Evolutionary conservation across 2,113 vertebrate genomes (phyloP).

Genomic region (Sapayoa aenigma): DNA sequence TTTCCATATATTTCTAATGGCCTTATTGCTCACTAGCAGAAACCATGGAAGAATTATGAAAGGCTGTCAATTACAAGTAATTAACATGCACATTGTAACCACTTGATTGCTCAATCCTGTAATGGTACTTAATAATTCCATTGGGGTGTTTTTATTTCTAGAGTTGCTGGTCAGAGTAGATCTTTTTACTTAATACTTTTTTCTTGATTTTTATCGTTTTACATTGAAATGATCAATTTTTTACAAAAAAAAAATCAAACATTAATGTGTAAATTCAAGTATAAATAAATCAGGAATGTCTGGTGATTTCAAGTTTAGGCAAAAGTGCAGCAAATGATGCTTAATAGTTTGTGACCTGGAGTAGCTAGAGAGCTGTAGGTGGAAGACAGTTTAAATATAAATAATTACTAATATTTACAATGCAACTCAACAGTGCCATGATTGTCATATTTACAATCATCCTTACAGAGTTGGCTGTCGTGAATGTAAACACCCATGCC

Average conservation of each 20-base stretch:
- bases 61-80: background rate
- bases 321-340: background rate
- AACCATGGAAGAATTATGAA: background rate
- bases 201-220: background rate
- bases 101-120: background rate
- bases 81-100: background rate
- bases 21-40: background rate
- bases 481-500: background rate
- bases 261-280: background rate
- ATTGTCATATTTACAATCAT: conserved; percentile 26
- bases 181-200: background rate
- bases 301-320: background rate
- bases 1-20: background rate
- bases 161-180: background rate
- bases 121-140: background rate
- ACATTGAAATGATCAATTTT: background rate
- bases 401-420: conserved; percentile 13
- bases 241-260: background rate
- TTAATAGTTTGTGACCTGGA: background rate
- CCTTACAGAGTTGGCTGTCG: background rate
- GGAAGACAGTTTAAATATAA: background rate
- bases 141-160: background rate
- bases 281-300: background rate
- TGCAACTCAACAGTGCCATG: background rate
- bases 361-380: background rate